A percentile compares a stretch with the other conserved stretches of the same genome.
These are phyloP conservation scores for Scaptomyza pallida DNA, from an alignment of 1,140 invertebrate species.

Conservation along the genomic window DNA sequence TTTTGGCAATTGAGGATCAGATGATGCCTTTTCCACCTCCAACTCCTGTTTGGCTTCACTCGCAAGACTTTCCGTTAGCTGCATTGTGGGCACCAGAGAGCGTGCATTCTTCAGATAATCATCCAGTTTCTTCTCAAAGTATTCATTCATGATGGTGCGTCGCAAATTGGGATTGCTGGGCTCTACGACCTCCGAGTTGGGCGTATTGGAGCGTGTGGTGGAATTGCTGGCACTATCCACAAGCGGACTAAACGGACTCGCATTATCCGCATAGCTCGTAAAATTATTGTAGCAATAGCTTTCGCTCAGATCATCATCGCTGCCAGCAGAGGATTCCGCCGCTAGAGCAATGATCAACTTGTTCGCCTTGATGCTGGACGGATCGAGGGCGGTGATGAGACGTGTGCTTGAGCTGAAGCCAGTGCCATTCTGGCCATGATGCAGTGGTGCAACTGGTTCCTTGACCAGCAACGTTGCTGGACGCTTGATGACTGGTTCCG, in stretches of 20 bases:
- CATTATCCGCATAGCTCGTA: slow-evolving; percentile 54
- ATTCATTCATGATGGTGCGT: slow-evolving; percentile 65
- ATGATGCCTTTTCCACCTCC: neutral
- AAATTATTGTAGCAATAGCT: slow-evolving; percentile 24
- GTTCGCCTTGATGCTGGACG: slow-evolving; percentile 63
- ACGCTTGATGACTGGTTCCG: slow-evolving; percentile 29
- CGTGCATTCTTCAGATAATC: slow-evolving; percentile 72
- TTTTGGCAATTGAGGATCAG: neutral
- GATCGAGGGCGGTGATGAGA: slow-evolving; percentile 63
- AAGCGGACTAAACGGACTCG: slow-evolving; percentile 66
- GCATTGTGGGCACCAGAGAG: slow-evolving; percentile 38
- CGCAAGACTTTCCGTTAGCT: neutral
- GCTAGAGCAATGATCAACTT: slow-evolving; percentile 61
- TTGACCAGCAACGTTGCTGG: slow-evolving; percentile 50
- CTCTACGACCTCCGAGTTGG: slow-evolving; percentile 44
- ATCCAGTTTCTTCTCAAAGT: slow-evolving; percentile 75
- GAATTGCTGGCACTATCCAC: slow-evolving; percentile 68
- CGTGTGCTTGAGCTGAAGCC: slow-evolving; percentile 50
- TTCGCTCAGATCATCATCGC: slow-evolving; percentile 62
- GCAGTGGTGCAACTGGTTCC: slow-evolving; percentile 39
- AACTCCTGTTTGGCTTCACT: neutral
- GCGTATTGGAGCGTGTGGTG: slow-evolving; percentile 72
- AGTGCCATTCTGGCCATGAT: slow-evolving; percentile 5
- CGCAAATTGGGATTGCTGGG: slow-evolving; percentile 42
- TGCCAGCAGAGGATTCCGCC: slow-evolving; percentile 59